Evolutionary conservation across 2,888 invertebrate species (phyloP), one percentile per base, ranked within the genome.

Genomic region (Coelinius sp.): DNA sequence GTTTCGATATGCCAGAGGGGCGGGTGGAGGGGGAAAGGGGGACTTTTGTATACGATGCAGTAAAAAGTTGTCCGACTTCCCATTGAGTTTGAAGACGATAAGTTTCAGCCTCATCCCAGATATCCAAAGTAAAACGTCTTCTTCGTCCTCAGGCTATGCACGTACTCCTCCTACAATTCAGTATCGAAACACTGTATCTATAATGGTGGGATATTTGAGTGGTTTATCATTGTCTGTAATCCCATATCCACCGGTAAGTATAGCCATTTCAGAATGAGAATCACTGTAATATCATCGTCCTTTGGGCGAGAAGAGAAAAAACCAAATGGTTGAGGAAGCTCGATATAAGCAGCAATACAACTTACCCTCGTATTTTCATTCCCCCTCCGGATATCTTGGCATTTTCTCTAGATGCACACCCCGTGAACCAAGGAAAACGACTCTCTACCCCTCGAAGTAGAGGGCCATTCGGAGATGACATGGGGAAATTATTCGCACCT

Each of bases 401-500:
- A 74, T 75, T 76, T 71, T 69, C 38, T 46, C 66, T 17, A 46
- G 25, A 62, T 74, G 70, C 72, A 72, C 75, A 70, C 53, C 71
- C 69, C 63, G 71, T 25, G 25, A 24, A 56, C 31, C 69, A 70
- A 69, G 69, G 70, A 27, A 46, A 20, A 27, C 62, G 68, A 71
- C 75, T 76, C 76, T 76, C 66, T 69, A 73, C 56, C 73, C 68
- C 71, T 71, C 24, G 31, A 65, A 59, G 41, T n/a, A 44, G 25
- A 63, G 2, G n/a, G n/a, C 46, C 67, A 68, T 68, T 62, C 72
- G 52, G 73, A 69, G 73, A 77, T 65, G 56, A 59, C 46, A 22
- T 73, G 68, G 71, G 69, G 73, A 79, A 80, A 81, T 81, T 81
- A 80, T 81, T 80, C 80, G 78, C 80, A 79, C 80, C 80, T 80